Evolutionary conservation across 2,113 vertebrate species (phyloP).

Genomic region (Nannobrachium achirus): DNA sequence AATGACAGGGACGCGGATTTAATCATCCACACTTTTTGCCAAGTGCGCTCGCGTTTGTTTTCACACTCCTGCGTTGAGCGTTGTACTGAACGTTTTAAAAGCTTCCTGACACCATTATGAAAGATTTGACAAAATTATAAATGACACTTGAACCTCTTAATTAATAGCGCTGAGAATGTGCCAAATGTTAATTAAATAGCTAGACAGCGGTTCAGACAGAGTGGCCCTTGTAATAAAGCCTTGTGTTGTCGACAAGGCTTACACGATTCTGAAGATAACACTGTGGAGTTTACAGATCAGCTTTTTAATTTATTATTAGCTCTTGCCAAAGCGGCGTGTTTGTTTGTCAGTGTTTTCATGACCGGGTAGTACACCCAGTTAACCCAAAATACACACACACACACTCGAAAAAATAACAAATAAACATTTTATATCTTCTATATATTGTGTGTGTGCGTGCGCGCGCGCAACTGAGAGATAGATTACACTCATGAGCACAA

Average conservation of each 20-base stretch:
- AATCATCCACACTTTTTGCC: constrained; percentile 53
- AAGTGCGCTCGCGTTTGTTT: constrained; percentile 59
- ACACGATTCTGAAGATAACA: neutral
- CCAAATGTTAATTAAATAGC: constrained; percentile 27
- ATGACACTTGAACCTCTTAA: constrained; percentile 29
- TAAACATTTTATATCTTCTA: too few species aligned
- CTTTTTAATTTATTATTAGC: constrained; percentile 16
- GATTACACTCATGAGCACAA: too few species aligned
- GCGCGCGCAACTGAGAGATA: too few species aligned
- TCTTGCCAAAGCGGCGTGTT: neutral
- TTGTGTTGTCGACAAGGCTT: neutral
- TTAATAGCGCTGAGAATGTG: constrained; percentile 30
- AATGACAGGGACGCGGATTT: constrained; percentile 40
- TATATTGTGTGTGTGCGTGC: too few species aligned
- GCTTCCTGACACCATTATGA: constrained; percentile 15
- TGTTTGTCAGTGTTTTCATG: too few species aligned
- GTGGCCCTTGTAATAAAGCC: constrained; percentile 16
- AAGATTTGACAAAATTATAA: constrained; percentile 40
- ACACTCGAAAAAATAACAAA: too few species aligned
- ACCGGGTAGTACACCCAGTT: too few species aligned
- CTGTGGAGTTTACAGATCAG: constrained; percentile 18
- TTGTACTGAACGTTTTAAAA: constrained; percentile 32
- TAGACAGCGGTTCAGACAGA: neutral
- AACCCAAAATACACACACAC: too few species aligned
- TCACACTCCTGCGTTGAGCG: constrained; percentile 19